These are phyloP conservation scores for Ursus arctos DNA, from an alignment of 2,113 vertebrate genomes.

Conservation along the genomic window DNA sequence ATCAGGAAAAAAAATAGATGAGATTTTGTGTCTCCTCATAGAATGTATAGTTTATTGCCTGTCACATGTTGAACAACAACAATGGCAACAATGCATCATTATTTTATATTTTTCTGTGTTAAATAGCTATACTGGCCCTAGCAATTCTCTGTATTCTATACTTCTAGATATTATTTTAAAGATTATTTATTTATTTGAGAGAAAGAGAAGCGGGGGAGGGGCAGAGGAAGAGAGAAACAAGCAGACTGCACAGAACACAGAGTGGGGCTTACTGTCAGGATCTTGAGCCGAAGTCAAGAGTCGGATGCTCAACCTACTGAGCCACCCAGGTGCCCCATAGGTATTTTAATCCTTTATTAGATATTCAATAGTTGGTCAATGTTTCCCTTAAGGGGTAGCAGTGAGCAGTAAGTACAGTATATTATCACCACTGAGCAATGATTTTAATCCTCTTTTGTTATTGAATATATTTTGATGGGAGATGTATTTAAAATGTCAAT, in stretches of 20 bases:
- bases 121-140: background rate
- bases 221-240: background rate
- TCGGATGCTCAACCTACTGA: background rate
- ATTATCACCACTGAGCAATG: background rate
- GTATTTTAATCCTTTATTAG: background rate
- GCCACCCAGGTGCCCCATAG: background rate
- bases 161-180: background rate
- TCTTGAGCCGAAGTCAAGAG: background rate
- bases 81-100: background rate
- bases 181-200: background rate
- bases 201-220: background rate
- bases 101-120: background rate
- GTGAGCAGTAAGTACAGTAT: background rate
- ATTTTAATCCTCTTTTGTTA: background rate
- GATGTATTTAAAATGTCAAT: background rate
- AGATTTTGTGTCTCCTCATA: background rate
- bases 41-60: slow-evolving; percentile 1
- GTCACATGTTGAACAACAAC: background rate
- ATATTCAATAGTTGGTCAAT: background rate
- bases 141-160: background rate
- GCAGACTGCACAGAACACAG: background rate
- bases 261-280: background rate
- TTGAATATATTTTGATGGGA: slow-evolving; percentile 42
- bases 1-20: slow-evolving; percentile 14
- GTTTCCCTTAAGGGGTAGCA: background rate